Conservation (phyloP, 2,888 invertebrate species). For the Alentia gelatinosa region DNA sequence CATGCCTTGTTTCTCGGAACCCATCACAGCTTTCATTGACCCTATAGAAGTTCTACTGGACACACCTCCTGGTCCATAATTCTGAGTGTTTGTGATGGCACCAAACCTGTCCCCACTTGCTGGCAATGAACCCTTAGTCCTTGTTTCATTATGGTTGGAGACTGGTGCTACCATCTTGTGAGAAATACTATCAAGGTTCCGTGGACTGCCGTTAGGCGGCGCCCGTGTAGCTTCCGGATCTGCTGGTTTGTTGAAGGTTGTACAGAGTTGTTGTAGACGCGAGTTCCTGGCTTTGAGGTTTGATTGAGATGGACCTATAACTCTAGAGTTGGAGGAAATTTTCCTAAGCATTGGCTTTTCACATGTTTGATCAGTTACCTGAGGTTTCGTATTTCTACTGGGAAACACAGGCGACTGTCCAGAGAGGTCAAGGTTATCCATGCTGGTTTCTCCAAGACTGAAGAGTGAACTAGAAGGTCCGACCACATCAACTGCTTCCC, state of each 20-base stretch:
- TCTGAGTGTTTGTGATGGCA: background rate
- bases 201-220: no score
- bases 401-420: background rate
- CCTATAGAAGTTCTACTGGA: background rate
- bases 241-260: background rate
- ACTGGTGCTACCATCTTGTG: no score
- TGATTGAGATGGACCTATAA: background rate
- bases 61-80: background rate
- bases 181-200: no score
- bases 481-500: background rate
- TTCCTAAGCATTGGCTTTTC: background rate
- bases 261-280: background rate
- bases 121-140: no score
- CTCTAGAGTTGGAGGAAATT: background rate
- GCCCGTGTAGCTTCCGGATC: no score
- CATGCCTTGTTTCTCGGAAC: background rate
- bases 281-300: background rate
- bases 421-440: background rate
- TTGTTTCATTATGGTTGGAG: no score
- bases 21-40: background rate
- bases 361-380: background rate
- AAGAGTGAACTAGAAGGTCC: background rate
- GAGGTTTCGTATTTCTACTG: background rate
- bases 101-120: background rate
- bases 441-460: background rate